Evolutionary conservation across 2,113 vertebrate species (phyloP).

Genomic region (Parotia lawesii): DNA sequence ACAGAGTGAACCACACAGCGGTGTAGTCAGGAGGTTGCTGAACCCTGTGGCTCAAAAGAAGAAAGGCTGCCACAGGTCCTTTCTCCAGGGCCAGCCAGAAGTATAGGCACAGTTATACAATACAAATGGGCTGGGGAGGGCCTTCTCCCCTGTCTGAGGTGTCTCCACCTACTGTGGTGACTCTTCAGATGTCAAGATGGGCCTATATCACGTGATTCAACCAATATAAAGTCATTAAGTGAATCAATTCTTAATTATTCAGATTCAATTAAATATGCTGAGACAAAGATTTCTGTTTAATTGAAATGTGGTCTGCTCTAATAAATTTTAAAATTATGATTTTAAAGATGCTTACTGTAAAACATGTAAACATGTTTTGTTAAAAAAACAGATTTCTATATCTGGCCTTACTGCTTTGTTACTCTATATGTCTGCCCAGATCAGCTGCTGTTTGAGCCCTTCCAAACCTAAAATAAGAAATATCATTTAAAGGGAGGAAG

Average conservation of each 20-base stretch:
- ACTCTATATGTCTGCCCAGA: background rate
- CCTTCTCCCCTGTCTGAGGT: rapidly evolving
- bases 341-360: background rate
- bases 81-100: background rate
- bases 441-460: background rate
- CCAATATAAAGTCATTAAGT: background rate
- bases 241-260: background rate
- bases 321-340: background rate
- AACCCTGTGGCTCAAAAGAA: background rate
- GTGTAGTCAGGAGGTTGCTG: background rate
- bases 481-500: background rate
- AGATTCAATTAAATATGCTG: background rate
- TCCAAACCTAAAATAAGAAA: background rate
- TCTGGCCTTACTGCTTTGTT: background rate
- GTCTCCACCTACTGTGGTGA: rapidly evolving
- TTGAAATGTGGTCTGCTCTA: background rate
- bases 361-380: background rate
- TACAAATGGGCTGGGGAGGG: rapidly evolving
- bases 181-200: background rate
- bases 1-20: background rate
- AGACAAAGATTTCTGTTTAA: background rate
- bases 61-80: background rate
- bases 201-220: background rate
- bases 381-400: background rate
- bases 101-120: rapidly evolving